Evolutionary conservation across 2,797 vertebrate genomes (phyloP), one percentile per base, ranked within the genome.

Genomic region (Parotocinclus haroldoi): DNA sequence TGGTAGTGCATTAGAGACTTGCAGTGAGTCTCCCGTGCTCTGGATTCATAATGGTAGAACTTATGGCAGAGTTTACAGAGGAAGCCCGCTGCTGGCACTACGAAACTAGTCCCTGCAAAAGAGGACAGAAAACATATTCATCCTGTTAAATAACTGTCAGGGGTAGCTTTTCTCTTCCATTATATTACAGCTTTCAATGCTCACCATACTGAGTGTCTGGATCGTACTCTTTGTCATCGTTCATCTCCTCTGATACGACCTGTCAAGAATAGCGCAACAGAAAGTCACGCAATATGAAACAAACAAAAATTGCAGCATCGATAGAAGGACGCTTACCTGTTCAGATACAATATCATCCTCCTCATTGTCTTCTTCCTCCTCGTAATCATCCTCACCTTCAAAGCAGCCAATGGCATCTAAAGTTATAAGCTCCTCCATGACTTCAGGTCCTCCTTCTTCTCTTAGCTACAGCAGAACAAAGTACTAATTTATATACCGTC

Each of bases 331-430:
- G 61, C 42, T 52, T 10, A 75, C 72, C 37, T 85, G 86, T 7
- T 86, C 85, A 12, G 84, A 83, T 0, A 78, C 76, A 0, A 75
- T 71, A 0, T 80, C 60, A 51, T 58, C 16, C 27, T 73, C n/a
- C 46, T 73, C 70, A 3, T 76, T 86, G 0, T 90, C 89, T 8
- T 55, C 73, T 1, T 91, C 90, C 0, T 91, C 89, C 0, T 79
- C 87, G 0, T 91, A 90, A 0, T 93, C 90, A 0, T 93, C 91
- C 51, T 89, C 87, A 6, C 86, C 93, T 83, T 98, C 88, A 39
- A 98, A 99, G 83, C 96, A 99, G 68, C 95, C 96, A 14, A 97
- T 87, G 0, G 95, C 95, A 10, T 99, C 96, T 71, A 99, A 92
- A 0, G 95, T 98, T 85, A 98, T 99, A 58, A 99, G 89, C 72